Percentiles rank a stretch among this genome's conserved stretches.
Conservation (phyloP, 2,797 vertebrate species). For the Cryptoprocta ferox region DNA sequence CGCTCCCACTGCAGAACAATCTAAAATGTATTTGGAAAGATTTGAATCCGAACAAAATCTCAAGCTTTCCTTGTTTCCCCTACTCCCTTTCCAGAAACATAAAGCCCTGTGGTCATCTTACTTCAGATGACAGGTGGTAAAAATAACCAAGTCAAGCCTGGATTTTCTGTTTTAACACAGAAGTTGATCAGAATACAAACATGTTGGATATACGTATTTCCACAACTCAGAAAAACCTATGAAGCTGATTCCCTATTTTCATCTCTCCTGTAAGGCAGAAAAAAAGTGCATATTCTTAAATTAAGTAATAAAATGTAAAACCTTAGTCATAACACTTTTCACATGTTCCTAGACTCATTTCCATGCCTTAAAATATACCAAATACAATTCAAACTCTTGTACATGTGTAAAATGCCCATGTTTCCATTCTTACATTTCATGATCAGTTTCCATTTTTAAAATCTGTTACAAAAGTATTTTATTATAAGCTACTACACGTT, state of each 20-base stretch:
- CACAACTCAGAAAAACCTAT: background rate
- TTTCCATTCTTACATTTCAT: conserved; percentile 18
- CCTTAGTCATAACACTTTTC: background rate
- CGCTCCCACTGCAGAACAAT: conserved; percentile 95
- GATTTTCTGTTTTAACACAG: background rate
- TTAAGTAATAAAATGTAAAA: conserved; percentile 46
- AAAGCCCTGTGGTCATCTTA: background rate
- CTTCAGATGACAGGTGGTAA: background rate
- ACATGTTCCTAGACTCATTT: conserved; percentile 28
- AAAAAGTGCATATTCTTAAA: conserved; percentile 23
- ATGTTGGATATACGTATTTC: background rate
- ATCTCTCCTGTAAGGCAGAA: conserved; percentile 10
- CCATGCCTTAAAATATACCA: background rate
- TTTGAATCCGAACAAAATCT: background rate
- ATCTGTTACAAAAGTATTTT: conserved; percentile 33
- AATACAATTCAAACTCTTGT: background rate
- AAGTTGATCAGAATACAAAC: background rate
- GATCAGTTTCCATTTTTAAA: conserved; percentile 15
- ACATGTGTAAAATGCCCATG: background rate
- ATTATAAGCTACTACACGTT: conserved; percentile 42
- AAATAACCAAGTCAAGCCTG: background rate
- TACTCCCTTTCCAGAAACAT: background rate
- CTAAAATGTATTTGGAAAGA: conserved; percentile 84
- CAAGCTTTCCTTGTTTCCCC: background rate
- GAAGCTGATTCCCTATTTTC: background rate